Base-by-base conservation (phyloP, 2,888 invertebrate genomes). In the Darwinula stevensoni region DNA sequence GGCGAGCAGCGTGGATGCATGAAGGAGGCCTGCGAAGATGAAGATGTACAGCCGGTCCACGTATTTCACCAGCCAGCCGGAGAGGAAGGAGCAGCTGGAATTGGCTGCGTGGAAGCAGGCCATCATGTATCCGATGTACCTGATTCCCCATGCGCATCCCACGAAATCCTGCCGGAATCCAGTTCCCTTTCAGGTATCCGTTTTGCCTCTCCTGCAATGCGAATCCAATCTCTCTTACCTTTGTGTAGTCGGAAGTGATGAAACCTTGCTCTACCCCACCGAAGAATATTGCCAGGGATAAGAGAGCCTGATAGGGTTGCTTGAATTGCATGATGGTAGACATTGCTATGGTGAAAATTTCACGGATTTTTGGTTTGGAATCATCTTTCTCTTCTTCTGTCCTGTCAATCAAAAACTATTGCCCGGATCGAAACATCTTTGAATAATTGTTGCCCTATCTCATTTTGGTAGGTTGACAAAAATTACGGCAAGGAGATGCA, bases 71-170 rank as follows among this genome's bases (percentile, higher is more conserved):
- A 80, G 61, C 1, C 76, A 70, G 3, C 88, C 88, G 50, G 84
- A 86, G 14, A 80, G 58, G 36, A 84, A 60, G 16, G 86, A 84
- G 50, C 84, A 82, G 33, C 75, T 55, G 1, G 88, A 84, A 51
- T 86, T 84, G 22, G 75, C 78, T 1, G 86, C 72, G 2, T 88
- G 91, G 52, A 84, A 88, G 48, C 82, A 82, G 45, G 91, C 84
- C 80, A 91, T 82, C 30, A 88, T 82, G 54, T 82, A 86, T 32
- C 94, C 91, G 31, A 94, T 84, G 44, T 73, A 71, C 41, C 76
- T 68, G 4, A 31, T 32, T 5, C 36, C 26, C 34, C 35, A 16
- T 5, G 26, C 14, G 15, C 27, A 29, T 5, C 13, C n/a, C n/a
- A 31, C 29, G 14, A 16, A 31, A 22, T 6, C 22, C 22, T 22